Evolutionary conservation across 2,888 invertebrate species (phyloP).

Genomic region (Trichogramma dendrolimi): DNA sequence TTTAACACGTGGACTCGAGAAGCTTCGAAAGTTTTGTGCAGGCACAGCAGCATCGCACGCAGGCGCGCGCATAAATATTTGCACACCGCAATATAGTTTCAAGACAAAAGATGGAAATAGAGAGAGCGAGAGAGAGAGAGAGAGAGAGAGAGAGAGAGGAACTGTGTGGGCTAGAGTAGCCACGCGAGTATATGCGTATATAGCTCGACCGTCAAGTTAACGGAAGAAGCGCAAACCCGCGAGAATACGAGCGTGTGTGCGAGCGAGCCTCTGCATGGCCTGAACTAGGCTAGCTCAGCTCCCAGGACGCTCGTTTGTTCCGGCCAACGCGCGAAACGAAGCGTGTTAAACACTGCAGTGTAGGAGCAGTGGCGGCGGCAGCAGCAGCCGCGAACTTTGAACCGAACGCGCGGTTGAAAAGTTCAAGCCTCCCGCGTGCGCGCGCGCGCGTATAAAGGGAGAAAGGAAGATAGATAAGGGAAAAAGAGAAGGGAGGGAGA

Average conservation of each 20-base stretch:
- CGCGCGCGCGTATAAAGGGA: constrained; percentile 12
- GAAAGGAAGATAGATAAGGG: not conserved
- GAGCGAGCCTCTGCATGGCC: not conserved
- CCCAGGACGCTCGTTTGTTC: constrained; percentile 18
- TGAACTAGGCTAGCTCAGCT: not conserved
- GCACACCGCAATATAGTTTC: no score
- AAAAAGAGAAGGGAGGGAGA: constrained; percentile 1
- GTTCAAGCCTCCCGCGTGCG: constrained; percentile 29
- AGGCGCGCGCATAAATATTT: no score
- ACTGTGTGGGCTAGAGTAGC: no score
- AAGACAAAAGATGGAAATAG: no score
- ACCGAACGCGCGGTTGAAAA: constrained; percentile 32
- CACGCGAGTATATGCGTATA: no score
- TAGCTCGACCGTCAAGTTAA: no score
- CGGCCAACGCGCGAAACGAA: constrained; percentile 19
- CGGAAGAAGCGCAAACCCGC: not conserved
- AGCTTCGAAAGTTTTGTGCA: no score
- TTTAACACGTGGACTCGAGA: no score
- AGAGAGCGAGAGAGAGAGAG: no score
- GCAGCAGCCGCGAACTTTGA: constrained; percentile 29
- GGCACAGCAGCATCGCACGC: no score
- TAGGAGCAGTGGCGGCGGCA: constrained; percentile 4
- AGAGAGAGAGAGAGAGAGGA: no score
- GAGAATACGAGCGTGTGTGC: not conserved
- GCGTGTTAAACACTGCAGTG: constrained; percentile 26